phyloP scores from a whole-genome alignment of 2,113 vertebrate species.

The Pardalotus punctatus region DNA sequence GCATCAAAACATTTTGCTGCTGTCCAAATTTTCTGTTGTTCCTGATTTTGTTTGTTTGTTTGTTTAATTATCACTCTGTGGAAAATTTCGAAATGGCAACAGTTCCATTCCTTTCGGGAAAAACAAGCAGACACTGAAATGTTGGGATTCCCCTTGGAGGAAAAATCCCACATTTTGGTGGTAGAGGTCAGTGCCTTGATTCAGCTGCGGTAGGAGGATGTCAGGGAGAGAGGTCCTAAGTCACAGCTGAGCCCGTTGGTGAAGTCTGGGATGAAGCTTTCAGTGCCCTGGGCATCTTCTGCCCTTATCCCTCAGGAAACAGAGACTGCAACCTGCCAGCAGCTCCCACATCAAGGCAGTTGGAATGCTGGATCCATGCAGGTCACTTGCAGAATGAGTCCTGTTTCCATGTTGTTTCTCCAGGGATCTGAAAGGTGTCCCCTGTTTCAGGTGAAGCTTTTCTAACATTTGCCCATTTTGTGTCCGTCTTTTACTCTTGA shows the following conservation, averaged over 20 bases:
- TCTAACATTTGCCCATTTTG: neutral
- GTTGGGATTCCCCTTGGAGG: neutral
- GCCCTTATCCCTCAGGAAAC: neutral
- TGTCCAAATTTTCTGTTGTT: constrained; percentile 18
- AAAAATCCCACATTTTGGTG: neutral
- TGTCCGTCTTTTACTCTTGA: neutral
- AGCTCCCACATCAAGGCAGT: neutral
- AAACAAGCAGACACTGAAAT: constrained; percentile 15
- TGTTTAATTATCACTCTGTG: constrained; percentile 1
- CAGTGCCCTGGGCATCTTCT: neutral
- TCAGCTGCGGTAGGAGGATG: neutral
- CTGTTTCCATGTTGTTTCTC: neutral
- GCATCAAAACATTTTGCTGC: constrained; percentile 6
- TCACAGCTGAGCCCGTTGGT: accelerated
- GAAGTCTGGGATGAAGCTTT: neutral
- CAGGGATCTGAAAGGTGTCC: neutral
- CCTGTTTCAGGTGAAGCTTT: neutral
- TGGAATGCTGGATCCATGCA: neutral
- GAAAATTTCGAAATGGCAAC: constrained; percentile 19
- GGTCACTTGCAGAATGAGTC: accelerated
- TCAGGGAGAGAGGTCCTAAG: neutral
- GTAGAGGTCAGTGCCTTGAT: neutral
- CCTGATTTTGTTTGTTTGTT: constrained; percentile 51
- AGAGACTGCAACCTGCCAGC: neutral
- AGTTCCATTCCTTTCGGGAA: neutral